A percentile compares a stretch with the other conserved stretches of the same genome.
Evolutionary conservation across 1,140 invertebrate genomes (phyloP).

Genomic region (Drosophila melanogaster): Release_6_plus_ISO1_MT NC_004354.4:16915501-16916000

Average conservation of each 20-base stretch:
- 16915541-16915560: slow-evolving; percentile 5
- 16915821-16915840: no score
- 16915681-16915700: slow-evolving; percentile 5
- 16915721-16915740: slow-evolving; percentile 63
- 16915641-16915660: neutral
- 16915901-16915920: slow-evolving; percentile 70
- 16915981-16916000: slow-evolving; percentile 1
- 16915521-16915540: neutral
- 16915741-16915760: slow-evolving; percentile 65
- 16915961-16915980: neutral
- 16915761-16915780: slow-evolving; percentile 48
- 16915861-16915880: slow-evolving; percentile 33
- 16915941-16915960: neutral
- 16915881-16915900: slow-evolving; percentile 40
- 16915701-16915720: slow-evolving; percentile 69
- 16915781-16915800: slow-evolving; percentile 2
- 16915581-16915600: slow-evolving; percentile 21
- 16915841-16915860: neutral
- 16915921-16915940: slow-evolving; percentile 50
- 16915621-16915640: slow-evolving; percentile 21
- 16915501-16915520: neutral
- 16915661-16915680: neutral
- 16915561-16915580: slow-evolving; percentile 25
- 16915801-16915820: neutral
- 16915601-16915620: slow-evolving; percentile 56